Evolutionary conservation across 1,140 invertebrate genomes (phyloP).

Genomic region (Triops longicaudatus): DNA sequence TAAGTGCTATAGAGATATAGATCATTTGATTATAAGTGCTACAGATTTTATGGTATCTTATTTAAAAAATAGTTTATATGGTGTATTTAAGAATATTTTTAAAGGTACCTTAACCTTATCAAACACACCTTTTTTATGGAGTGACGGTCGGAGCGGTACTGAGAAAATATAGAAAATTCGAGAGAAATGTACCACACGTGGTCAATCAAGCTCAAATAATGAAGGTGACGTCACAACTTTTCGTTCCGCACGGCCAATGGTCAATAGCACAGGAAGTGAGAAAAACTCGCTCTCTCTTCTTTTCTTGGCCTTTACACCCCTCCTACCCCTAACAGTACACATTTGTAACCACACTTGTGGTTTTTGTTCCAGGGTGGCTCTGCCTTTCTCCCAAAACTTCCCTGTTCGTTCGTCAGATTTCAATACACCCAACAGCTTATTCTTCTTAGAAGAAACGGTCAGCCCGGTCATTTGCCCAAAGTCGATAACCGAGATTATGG

Average conservation of each 20-base stretch:
- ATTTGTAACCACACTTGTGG: neutral
- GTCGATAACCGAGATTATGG: too few relatives aligned
- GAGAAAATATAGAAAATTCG: neutral
- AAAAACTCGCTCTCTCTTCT: neutral
- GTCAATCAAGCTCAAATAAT: constrained; percentile 1
- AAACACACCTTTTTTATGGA: neutral
- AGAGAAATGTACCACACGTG: neutral
- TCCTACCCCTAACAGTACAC: neutral
- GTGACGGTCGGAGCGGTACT: neutral
- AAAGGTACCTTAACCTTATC: too few relatives aligned
- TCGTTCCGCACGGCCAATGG: constrained; percentile 10
- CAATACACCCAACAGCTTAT: too few relatives aligned
- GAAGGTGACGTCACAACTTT: neutral
- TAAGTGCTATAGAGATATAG: too few relatives aligned
- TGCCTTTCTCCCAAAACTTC: neutral
- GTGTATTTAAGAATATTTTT: too few relatives aligned
- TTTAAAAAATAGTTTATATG: too few relatives aligned
- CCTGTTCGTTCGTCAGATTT: neutral
- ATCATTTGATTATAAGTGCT: too few relatives aligned
- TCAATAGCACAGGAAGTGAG: constrained; percentile 5
- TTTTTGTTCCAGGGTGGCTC: neutral
- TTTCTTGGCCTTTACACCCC: neutral
- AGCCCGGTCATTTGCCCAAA: too few relatives aligned
- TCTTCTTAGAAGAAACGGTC: too few relatives aligned
- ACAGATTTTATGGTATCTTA: too few relatives aligned